A percentile compares a stretch with the other conserved stretches of the same genome.
These are phyloP conservation scores for Lithophane leautieri DNA, from an alignment of 2,888 invertebrate species.

Conservation along the genomic window DNA sequence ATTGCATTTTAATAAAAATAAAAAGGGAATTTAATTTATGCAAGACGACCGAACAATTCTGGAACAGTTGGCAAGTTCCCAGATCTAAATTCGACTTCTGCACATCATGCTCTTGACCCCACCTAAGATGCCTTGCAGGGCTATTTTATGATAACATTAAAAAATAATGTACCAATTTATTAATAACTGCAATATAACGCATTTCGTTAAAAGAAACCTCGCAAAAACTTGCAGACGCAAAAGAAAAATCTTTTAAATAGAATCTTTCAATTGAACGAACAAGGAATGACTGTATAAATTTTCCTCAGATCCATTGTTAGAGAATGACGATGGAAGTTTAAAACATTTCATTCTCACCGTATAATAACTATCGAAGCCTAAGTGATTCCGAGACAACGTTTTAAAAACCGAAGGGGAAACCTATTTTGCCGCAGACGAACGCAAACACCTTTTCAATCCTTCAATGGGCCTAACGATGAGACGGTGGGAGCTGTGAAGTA, in stretches of 20 bases:
- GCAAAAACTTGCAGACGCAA: constrained; percentile 69
- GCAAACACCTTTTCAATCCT: constrained; percentile 90
- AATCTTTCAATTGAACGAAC: constrained; percentile 80
- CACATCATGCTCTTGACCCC: constrained; percentile 84
- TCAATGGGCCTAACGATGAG: constrained; percentile 86
- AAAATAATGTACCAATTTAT: constrained; percentile 44
- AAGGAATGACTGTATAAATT: constrained; percentile 86
- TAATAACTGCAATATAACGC: constrained; percentile 41
- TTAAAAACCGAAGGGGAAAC: constrained; percentile 87
- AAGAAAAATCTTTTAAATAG: constrained; percentile 68
- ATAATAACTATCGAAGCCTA: constrained; percentile 90
- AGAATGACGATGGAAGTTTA: constrained; percentile 89
- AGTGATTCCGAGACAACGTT: constrained; percentile 86
- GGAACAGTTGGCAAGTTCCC: constrained; percentile 84
- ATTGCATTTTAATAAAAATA: constrained; percentile 70
- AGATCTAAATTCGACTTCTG: constrained; percentile 83
- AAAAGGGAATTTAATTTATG: constrained; percentile 74
- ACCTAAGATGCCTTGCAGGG: constrained; percentile 79
- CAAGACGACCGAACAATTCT: constrained; percentile 69
- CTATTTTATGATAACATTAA: constrained; percentile 66
- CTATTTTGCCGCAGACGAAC: constrained; percentile 87
- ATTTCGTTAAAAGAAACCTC: constrained; percentile 47
- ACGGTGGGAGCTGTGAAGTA: constrained; percentile 80
- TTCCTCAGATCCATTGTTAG: constrained; percentile 83
- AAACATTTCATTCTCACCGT: constrained; percentile 85